A percentile compares a stretch with the other conserved stretches of the same genome.
Evolutionary conservation across 1,140 invertebrate genomes (phyloP).

Genomic region (Lamellibrachia luymesi): DNA sequence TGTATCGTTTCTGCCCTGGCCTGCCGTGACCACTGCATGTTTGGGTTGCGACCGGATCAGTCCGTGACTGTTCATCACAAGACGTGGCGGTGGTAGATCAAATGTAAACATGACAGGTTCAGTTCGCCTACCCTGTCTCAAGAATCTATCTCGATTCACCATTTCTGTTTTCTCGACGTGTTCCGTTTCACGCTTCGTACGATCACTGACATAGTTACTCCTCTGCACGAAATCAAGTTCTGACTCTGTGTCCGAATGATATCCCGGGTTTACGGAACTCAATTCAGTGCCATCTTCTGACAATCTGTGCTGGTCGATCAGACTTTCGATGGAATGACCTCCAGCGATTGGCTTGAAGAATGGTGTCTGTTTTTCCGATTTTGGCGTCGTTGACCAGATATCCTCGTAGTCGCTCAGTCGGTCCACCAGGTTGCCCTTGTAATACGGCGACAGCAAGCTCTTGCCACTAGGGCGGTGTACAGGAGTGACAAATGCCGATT

Average conservation of each 20-base stretch:
- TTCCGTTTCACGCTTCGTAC: constrained; percentile 8
- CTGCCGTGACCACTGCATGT: not conserved
- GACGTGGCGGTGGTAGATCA: not conserved
- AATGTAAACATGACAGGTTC: constrained; percentile 21
- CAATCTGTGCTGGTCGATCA: not conserved
- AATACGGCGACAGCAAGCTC: constrained; percentile 67
- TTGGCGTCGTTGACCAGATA: constrained; percentile 55
- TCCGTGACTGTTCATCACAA: not conserved
- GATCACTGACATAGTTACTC: not conserved
- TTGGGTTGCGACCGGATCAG: constrained; percentile 2
- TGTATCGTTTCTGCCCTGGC: not conserved
- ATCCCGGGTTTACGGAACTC: constrained; percentile 6
- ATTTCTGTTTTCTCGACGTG: constrained; percentile 13
- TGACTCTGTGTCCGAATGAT: constrained; percentile 9
- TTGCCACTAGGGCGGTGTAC: constrained; percentile 29
- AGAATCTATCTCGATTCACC: no score
- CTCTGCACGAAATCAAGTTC: constrained; percentile 7
- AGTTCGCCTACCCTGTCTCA: not conserved
- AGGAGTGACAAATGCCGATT: constrained; percentile 33
- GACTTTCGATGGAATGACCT: not conserved
- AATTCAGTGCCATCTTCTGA: constrained; percentile 11
- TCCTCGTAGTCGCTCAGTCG: constrained; percentile 95
- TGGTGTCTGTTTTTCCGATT: constrained; percentile 62
- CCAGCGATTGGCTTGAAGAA: constrained; percentile 11
- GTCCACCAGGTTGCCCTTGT: constrained; percentile 80